phyloP scores from a whole-genome alignment of 2,797 vertebrate species.

The Peromyscus nudipes region DNA sequence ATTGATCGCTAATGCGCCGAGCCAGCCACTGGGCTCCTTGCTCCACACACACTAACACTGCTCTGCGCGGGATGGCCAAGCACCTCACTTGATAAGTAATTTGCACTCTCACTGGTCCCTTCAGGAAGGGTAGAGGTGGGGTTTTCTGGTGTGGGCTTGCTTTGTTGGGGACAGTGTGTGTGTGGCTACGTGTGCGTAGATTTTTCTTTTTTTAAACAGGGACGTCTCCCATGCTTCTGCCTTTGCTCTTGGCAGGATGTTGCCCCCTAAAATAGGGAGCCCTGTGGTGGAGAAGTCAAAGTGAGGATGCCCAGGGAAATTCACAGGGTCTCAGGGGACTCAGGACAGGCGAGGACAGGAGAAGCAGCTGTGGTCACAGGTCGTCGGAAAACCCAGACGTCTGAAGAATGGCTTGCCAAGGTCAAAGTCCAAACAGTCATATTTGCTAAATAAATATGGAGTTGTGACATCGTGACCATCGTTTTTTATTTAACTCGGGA shows the following conservation, averaged over 20 bases:
- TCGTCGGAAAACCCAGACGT: neutral
- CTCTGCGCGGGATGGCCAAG: conserved; percentile 87
- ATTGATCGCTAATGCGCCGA: conserved; percentile 90
- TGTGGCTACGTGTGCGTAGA: neutral
- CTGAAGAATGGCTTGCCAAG: conserved; percentile 80
- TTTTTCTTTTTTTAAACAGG: conserved; percentile 61
- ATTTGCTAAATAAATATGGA: conserved; percentile 87
- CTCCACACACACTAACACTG: conserved; percentile 94
- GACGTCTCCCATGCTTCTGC: fast-evolving
- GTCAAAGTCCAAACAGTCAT: conserved; percentile 80
- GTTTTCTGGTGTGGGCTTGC: neutral
- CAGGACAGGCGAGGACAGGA: neutral
- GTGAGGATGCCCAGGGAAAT: neutral
- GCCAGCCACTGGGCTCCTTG: conserved; percentile 88
- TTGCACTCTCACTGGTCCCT: conserved; percentile 90
- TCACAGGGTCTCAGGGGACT: neutral
- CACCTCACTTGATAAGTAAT: conserved; percentile 85
- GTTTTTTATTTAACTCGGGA: conserved; percentile 85
- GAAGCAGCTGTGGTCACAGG: neutral
- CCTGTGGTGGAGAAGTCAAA: neutral
- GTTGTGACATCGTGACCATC: conserved; percentile 84
- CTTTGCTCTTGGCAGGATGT: conserved; percentile 15
- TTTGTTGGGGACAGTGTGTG: neutral
- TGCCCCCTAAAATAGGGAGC: conserved; percentile 72
- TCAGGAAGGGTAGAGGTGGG: conserved; percentile 60